phyloP scores from a whole-genome alignment of 2,888 invertebrate genomes.

The Linnaemya vulpina region DNA sequence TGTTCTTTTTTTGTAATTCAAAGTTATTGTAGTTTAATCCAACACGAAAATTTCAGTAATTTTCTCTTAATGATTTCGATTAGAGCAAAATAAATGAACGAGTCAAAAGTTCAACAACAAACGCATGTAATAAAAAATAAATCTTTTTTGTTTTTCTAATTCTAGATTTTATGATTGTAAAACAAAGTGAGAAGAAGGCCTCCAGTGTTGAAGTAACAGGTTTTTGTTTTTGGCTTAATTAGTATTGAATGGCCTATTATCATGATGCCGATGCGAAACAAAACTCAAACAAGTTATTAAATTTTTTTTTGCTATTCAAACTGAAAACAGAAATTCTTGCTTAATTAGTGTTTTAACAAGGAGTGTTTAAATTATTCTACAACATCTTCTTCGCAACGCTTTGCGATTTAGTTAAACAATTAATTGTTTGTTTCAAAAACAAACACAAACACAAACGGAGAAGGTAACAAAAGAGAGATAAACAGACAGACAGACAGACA shows the following conservation, averaged over 20 bases:
- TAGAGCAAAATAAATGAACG: constrained; percentile 16
- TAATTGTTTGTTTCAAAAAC: constrained; percentile 33
- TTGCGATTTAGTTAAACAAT: constrained; percentile 41
- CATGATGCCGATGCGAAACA: constrained; percentile 15
- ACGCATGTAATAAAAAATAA: not conserved
- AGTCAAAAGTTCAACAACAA: not conserved
- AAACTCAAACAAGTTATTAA: constrained; percentile 25
- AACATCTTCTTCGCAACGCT: constrained; percentile 25
- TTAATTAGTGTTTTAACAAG: constrained; percentile 32
- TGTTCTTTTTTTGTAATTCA: not conserved
- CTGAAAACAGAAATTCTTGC: not conserved
- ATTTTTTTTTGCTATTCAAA: not conserved
- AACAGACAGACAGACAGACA: not conserved
- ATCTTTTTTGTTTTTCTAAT: not conserved
- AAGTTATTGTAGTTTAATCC: not conserved
- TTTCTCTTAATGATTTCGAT: constrained; percentile 1
- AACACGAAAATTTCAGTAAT: constrained; percentile 4
- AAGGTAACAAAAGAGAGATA: not conserved
- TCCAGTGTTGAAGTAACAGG: constrained; percentile 16
- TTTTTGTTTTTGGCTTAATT: constrained; percentile 40
- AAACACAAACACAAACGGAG: not conserved
- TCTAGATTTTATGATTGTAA: not conserved
- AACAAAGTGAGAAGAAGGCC: constrained; percentile 1
- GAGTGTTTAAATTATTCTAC: constrained; percentile 7
- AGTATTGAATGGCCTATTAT: constrained; percentile 49